Conservation (phyloP, 2,888 invertebrate genomes). For the Stramonita haemastoma region DNA sequence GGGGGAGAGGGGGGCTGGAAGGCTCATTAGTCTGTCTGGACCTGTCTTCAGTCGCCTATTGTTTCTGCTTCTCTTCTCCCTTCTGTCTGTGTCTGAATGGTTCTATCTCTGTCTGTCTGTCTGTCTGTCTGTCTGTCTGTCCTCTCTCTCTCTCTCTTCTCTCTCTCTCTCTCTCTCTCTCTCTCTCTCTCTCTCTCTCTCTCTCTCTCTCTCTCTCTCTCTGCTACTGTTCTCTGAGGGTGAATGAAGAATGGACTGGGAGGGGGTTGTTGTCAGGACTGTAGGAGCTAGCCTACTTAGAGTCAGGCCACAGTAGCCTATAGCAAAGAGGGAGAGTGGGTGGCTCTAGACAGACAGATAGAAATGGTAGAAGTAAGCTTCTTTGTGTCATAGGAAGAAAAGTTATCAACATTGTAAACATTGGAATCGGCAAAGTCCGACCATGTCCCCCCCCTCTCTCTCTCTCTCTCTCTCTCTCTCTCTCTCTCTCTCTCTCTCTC, state of each 20-base stretch:
- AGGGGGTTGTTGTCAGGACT: too few species aligned
- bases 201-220: not conserved
- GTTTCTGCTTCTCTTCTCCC: not conserved
- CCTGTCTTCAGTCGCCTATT: slow-evolving; percentile 8
- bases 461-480: not conserved
- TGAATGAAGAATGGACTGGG: too few species aligned
- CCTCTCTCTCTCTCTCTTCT: slow-evolving; percentile 16
- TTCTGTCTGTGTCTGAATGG: not conserved
- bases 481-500: slow-evolving; percentile 21
- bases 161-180: not conserved
- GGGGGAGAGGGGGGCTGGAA: not conserved
- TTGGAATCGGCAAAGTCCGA: too few species aligned
- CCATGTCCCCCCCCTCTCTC: not conserved
- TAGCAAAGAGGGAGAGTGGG: not conserved
- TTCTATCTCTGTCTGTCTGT: not conserved
- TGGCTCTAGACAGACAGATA: too few species aligned
- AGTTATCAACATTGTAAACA: too few species aligned
- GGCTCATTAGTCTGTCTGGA: slow-evolving; percentile 18
- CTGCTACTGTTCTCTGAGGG: not conserved
- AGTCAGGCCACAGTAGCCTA: not conserved
- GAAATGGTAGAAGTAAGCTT: too few species aligned
- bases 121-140: slow-evolving; percentile 14
- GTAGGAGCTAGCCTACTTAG: too few species aligned
- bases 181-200: not conserved
- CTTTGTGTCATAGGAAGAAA: too few species aligned